Evolutionary conservation across 2,797 vertebrate species (phyloP), one percentile per base, ranked within the genome.

Genomic region (Chelonia mydas): DNA sequence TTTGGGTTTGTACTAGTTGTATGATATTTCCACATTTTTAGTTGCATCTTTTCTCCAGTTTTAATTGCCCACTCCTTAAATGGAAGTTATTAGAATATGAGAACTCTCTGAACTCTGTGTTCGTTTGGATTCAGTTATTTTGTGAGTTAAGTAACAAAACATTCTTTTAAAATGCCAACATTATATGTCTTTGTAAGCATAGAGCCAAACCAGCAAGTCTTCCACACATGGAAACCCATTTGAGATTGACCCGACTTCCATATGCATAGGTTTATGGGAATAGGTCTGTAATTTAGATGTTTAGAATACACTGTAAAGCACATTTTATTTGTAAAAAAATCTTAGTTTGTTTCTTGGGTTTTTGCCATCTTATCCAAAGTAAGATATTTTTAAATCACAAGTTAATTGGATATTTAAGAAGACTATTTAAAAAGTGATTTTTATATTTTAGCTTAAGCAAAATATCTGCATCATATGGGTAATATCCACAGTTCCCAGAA

Each of bases 71-170:
- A 15, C 45, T 90, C 81, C 80, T 65, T 41, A 83, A 91, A 89
- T 94, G 80, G 84, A 86, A 90, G 83, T 31, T n/a, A 59, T 82
- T 91, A 94, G 59, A 87, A 91, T 79, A 33, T 90, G 93, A 94
- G 96, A 96, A 96, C 92, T 95, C 89, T 97, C 96, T 93, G 80
- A 95, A 91, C 33, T 50, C 82, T 92, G 7, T 61, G 89, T 57
- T 93, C 41, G 61, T 96, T 95, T 97, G 95, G 92, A 94, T 97
- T 95, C 86, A 93, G 76, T 95, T 97, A 93, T 87, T 96, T 90
- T 88, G 45, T 83, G 94, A 96, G 84, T 94, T 94, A 95, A 98
- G 95, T 96, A 94, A 89, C 90, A 65, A 91, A 89, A 65, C 61
- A 65, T 86, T 53, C 53, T 86, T 72, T 72, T 31, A 27, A 81